A percentile compares a stretch with the other conserved stretches of the same genome.
These are phyloP conservation scores for Drosophila orosa DNA, from an alignment of 1,140 invertebrate genomes.

Conservation along the genomic window DNA sequence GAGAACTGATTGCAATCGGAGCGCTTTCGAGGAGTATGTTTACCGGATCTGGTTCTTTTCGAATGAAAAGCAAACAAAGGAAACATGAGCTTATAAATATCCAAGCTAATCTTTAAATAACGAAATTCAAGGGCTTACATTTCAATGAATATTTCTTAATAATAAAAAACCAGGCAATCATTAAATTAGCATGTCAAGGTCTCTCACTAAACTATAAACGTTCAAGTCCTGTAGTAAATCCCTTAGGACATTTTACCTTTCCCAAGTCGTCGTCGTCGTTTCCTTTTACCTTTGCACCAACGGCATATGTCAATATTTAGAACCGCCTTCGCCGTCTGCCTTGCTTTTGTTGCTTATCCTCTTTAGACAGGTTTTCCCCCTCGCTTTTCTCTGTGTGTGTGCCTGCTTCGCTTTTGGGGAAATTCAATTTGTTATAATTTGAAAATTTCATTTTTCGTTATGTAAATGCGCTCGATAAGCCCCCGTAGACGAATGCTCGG, in stretches of 20 bases:
- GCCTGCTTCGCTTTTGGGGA: slow-evolving; percentile 23
- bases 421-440: slow-evolving; percentile 83
- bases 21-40: neutral
- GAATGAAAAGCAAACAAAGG: neutral
- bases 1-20: slow-evolving; percentile 9
- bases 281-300: slow-evolving; percentile 3
- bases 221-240: slow-evolving; percentile 22
- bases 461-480: slow-evolving; percentile 73
- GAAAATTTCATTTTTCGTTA: slow-evolving; percentile 79
- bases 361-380: slow-evolving; percentile 7
- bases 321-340: slow-evolving; percentile 2
- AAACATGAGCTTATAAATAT: neutral
- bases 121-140: neutral
- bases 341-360: slow-evolving; percentile 5
- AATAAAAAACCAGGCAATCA: neutral
- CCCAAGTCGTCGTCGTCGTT: slow-evolving; percentile 2
- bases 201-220: slow-evolving; percentile 4
- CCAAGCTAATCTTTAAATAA: neutral
- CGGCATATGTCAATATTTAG: slow-evolving; percentile 56
- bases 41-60: slow-evolving; percentile 7
- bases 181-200: slow-evolving; percentile 17
- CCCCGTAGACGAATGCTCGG: slow-evolving; percentile 27
- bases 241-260: slow-evolving; percentile 15
- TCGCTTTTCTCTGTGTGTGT: neutral
- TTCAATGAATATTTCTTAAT: neutral